phyloP scores from a whole-genome alignment of 2,888 invertebrate genomes.

The Eledona agricola region DNA sequence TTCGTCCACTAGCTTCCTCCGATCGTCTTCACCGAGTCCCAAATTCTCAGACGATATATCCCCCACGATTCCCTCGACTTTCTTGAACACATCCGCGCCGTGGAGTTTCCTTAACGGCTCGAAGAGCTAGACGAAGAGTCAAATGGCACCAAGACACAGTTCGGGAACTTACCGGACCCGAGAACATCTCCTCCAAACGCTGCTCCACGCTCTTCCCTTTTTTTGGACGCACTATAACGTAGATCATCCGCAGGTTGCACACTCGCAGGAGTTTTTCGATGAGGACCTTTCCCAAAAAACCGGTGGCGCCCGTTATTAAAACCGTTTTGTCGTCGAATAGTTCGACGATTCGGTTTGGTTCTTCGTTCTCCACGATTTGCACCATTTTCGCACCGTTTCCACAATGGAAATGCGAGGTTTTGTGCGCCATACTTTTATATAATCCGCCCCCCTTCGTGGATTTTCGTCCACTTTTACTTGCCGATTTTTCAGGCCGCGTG shows the following conservation, averaged over 20 bases:
- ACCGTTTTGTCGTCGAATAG: conserved; percentile 59
- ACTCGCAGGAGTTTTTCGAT: conserved; percentile 89
- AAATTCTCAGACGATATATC: conserved; percentile 76
- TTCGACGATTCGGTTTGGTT: conserved; percentile 14
- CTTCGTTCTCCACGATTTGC: conserved; percentile 5
- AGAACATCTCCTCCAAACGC: conserved; percentile 83
- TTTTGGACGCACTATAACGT: conserved; percentile 84
- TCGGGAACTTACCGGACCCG: conserved; percentile 76
- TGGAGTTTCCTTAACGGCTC: conserved; percentile 10
- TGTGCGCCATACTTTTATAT: not conserved
- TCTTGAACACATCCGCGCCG: conserved; percentile 54
- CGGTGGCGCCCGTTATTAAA: conserved; percentile 91
- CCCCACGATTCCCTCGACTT: conserved; percentile 74
- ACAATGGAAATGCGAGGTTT: not conserved
- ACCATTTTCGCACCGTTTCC: conserved; percentile 15
- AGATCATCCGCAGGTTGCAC: conserved; percentile 80
- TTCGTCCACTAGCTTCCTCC: conserved; percentile 70
- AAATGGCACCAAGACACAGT: conserved; percentile 1
- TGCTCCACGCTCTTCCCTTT: conserved; percentile 82
- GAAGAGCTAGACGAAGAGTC: conserved; percentile 14
- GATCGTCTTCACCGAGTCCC: conserved; percentile 71
- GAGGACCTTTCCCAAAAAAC: conserved; percentile 94
- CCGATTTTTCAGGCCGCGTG: too few species aligned
- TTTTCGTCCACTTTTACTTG: too few species aligned
- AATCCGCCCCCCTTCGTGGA: conserved; percentile 4